Evolutionary conservation across 2,113 vertebrate genomes (phyloP), one percentile per base, ranked within the genome.

Genomic region (Dasyprocta punctata): DNA sequence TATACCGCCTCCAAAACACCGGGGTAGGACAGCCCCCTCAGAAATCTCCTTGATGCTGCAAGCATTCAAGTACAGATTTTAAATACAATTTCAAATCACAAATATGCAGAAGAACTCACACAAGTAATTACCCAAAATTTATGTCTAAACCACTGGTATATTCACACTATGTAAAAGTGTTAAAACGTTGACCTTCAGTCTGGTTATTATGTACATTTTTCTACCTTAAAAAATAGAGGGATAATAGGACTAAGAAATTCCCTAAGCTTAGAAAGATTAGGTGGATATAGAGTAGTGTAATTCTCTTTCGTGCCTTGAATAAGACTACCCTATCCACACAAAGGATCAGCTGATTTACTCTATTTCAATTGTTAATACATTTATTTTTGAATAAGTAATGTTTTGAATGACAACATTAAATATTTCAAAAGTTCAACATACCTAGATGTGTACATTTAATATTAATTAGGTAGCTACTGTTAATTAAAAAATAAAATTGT

Each of bases 381-480:
- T 91, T 67, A 71, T 84, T 97, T 93, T 92, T 78, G 38, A 84
- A 83, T 77, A 92, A 73, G 54, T 90, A 81, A 52, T 89, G 73
- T 85, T 80, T 22, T 38, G 86, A 54, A 19, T 81, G 33, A 54
- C 11, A 78, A 49, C 28, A 36, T 52, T 20, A 54, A 81, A 20
- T 86, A 17, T 33, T 78, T 81, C 80, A 38, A 38, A 63, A 90
- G 63, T 60, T n/a, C 75, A 87, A 73, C 47, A 26, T 73, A 69
- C 49, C 71, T 78, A 33, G 5, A 4, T 33, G 38, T 84, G 9
- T 92, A 14, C 61, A 83, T 58, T 88, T 88, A 83, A 47, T 44
- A 77, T 63, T 90, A 88, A 63, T 83, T 94, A 22, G 63, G 44
- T 92, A 49, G 13, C 22, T 89, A 8, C 56, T 73, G 22, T 86